These are phyloP conservation scores for Hyalella azteca DNA, from an alignment of 2,888 invertebrate genomes.

Conservation along the genomic window DNA sequence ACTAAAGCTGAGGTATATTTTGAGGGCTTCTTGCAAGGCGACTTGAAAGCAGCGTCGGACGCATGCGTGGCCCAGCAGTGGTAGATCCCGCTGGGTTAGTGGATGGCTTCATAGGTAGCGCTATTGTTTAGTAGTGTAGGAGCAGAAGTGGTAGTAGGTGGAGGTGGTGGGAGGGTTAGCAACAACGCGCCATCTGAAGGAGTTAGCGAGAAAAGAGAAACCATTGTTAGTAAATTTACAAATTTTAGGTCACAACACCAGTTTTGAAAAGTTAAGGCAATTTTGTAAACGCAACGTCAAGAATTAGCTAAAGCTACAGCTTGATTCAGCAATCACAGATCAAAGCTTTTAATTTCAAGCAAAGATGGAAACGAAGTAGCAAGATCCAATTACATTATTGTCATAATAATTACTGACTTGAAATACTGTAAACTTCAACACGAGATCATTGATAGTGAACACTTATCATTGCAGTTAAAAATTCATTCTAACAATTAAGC, in stretches of 20 bases:
- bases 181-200: slow-evolving; percentile 40
- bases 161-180: slow-evolving; percentile 37
- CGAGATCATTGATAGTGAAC: no score
- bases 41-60: background rate
- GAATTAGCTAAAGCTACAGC: slow-evolving; percentile 34
- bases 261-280: slow-evolving; percentile 34
- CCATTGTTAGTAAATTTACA: slow-evolving; percentile 41
- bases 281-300: slow-evolving; percentile 30
- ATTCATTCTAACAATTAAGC: background rate
- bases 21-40: background rate
- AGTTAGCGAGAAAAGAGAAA: slow-evolving; percentile 41
- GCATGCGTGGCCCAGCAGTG: background rate
- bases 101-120: slow-evolving; percentile 31
- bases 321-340: slow-evolving; percentile 21
- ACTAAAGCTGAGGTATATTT: background rate
- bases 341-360: slow-evolving; percentile 33
- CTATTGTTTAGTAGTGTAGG: slow-evolving; percentile 34
- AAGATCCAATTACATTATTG: background rate
- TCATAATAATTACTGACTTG: background rate
- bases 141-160: slow-evolving; percentile 37
- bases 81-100: slow-evolving; percentile 16
- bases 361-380: slow-evolving; percentile 21
- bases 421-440: background rate
- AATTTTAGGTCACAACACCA: slow-evolving; percentile 30
- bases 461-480: no score